Evolutionary conservation across 2,888 invertebrate genomes (phyloP).

Genomic region (Digitonthophagus gazella): DNA sequence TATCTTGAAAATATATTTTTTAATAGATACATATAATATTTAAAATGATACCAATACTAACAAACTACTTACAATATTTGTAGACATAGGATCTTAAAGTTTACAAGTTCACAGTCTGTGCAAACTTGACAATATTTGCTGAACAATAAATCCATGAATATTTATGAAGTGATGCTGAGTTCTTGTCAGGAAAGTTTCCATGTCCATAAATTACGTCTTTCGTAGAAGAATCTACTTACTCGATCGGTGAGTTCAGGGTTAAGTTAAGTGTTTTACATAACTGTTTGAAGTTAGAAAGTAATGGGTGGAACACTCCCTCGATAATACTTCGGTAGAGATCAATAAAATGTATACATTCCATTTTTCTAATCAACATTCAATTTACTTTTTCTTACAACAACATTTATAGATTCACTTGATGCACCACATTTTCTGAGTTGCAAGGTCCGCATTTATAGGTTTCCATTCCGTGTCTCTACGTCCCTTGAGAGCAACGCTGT

Average conservation of each 20-base stretch:
- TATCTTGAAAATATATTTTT: no score
- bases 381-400: neutral
- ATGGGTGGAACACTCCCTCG: no score
- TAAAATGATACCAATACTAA: no score
- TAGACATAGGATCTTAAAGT: no score
- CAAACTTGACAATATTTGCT: neutral
- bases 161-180: neutral
- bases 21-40: no score
- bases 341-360: no score
- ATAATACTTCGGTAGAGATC: no score
- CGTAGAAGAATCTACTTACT: neutral
- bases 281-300: no score
- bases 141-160: neutral
- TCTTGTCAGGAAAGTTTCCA: neutral
- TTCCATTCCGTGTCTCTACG: neutral
- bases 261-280: no score
- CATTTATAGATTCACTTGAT: neutral
- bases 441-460: neutral
- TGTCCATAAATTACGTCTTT: neutral
- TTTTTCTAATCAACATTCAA: no score
- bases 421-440: neutral
- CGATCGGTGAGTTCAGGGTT: no score
- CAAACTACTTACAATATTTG: no score
- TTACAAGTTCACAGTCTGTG: neutral
- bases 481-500: neutral